These are phyloP conservation scores for Eurytemora carolleeae DNA, from an alignment of 1,140 invertebrate genomes.

Conservation along the genomic window DNA sequence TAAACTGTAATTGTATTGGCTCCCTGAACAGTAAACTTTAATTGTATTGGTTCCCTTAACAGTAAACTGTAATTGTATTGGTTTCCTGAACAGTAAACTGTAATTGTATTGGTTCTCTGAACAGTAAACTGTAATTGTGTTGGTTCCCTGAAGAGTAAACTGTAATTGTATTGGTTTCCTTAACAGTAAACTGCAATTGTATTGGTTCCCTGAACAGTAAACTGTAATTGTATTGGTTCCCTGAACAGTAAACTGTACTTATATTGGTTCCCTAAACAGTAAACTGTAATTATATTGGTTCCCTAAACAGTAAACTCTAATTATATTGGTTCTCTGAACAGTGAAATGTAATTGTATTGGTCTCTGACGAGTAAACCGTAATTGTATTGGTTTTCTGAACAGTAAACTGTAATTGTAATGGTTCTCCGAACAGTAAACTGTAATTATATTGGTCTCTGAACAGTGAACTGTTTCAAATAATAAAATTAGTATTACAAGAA, in stretches of 20 bases:
- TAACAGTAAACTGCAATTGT: conserved; percentile 23
- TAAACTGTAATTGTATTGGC: conserved; percentile 16
- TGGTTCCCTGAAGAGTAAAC: conserved; percentile 36
- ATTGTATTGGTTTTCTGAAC: conserved; percentile 34
- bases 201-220: conserved; percentile 35
- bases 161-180: conserved; percentile 30
- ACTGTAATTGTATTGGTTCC: conserved; percentile 6
- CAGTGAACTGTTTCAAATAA: too few species aligned
- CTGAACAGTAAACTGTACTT: conserved; percentile 32
- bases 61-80: conserved; percentile 17
- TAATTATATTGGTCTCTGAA: too few species aligned
- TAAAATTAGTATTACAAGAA: too few species aligned
- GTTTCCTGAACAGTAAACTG: conserved; percentile 40
- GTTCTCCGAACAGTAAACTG: too few species aligned
- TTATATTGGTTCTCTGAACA: conserved; percentile 34
- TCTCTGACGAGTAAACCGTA: conserved; percentile 34
- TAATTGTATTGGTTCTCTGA: conserved; percentile 66
- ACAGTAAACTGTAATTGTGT: conserved; percentile 22
- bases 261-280: conserved; percentile 35
- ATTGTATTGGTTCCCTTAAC: conserved; percentile 63
- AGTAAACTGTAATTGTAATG: conserved; percentile 15
- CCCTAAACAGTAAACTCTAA: conserved; percentile 33
- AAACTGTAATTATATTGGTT: conserved; percentile 10
- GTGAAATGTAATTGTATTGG: conserved; percentile 14
- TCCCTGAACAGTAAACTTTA: conserved; percentile 42